A percentile compares a stretch with the other conserved stretches of the same genome.
Conservation (phyloP, 2,113 vertebrate species). For the Protobothrops mucrosquamatus region DNA sequence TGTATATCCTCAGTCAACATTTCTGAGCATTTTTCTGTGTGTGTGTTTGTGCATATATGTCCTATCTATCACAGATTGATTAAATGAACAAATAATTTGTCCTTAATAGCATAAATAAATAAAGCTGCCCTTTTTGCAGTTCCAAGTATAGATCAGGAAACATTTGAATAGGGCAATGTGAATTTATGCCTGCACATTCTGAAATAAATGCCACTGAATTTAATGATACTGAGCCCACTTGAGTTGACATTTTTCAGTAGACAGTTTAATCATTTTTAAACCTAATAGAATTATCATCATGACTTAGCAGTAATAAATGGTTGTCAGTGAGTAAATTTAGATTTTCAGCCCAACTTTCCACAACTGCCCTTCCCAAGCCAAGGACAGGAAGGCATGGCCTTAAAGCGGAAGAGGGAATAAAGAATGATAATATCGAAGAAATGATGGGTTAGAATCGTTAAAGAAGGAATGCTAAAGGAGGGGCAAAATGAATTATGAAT, state of each 20-base stretch:
- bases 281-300: background rate
- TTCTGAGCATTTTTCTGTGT: background rate
- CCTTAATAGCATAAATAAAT: background rate
- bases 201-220: background rate
- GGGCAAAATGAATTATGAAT: no score
- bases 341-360: background rate
- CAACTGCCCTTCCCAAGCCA: background rate
- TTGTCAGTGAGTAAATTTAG: background rate
- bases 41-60: background rate
- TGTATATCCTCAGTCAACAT: background rate
- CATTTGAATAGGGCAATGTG: background rate
- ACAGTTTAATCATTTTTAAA: background rate
- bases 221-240: background rate
- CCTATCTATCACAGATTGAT: background rate
- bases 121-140: background rate
- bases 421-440: no score
- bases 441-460: no score
- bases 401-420: no score
- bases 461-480: no score
- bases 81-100: no score
- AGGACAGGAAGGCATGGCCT: background rate
- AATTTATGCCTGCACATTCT: background rate
- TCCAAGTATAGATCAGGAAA: background rate
- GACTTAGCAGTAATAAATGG: conserved; percentile 46
- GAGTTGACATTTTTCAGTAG: background rate